Evolutionary conservation across 2,113 vertebrate genomes (phyloP), one percentile per base, ranked within the genome.

Genomic region (Macrotus californicus): DNA sequence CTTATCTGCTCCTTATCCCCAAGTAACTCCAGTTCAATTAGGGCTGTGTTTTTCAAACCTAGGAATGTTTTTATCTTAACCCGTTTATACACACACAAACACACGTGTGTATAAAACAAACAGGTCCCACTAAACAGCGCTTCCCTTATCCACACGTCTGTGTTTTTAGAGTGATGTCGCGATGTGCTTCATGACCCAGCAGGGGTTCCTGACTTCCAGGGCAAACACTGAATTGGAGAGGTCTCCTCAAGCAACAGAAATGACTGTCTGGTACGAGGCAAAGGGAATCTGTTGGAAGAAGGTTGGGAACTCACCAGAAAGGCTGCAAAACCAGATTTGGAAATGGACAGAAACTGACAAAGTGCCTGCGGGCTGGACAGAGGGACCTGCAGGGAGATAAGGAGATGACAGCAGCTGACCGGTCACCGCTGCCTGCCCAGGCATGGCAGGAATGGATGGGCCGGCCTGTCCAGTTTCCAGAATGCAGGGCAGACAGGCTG

Each of bases 1-100:
- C 34, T 50, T 29, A 52, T 52, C 50, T 46, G 29, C 82, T 93
- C 36, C 91, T 70, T 77, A 43, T 81, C 89, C 64, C 70, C 48
- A 69, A n/a, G n/a, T 56, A 87, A 66, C 36, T 81, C 22, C 73
- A 36, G 61, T 66, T 87, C 61, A 95, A 0, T 70, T 46, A 86
- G 31, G 82, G 9, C 31, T 87, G 0, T 93, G 54, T 81, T 93
- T 92, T 77, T 70, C 36, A 87, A 56, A 75, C 79, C n/a, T 79
- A 64, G 80, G 69, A 87, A 75, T 91, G 14, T 83, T 93, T 96
- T 7, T 29, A n/a, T 83, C 91, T 87, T 91, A 95, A 52, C 31
- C 29, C 61, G 16, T 87, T 79, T 67, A 36, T 80, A 72, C 2
- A 77, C 64, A 82, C 6, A 43, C 41, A 31, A 34, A 75, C 46